Evolutionary conservation across 2,888 invertebrate species (phyloP), one percentile per base, ranked within the genome.

Genomic region (Drosophila paranaensis): DNA sequence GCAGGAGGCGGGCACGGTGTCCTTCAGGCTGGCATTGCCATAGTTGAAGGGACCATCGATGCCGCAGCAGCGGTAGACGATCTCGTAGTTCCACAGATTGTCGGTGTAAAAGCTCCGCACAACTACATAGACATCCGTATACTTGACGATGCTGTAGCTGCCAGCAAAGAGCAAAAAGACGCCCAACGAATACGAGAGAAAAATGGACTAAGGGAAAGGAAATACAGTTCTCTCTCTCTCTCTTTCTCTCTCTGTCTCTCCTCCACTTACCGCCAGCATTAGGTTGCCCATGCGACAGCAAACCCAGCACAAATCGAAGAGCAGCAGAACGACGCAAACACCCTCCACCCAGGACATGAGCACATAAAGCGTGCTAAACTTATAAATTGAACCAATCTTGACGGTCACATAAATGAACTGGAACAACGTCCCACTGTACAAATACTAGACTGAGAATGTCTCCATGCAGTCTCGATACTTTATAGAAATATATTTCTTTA

Each of bases 41-140:
- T 81, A 81, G 13, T 80, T 69, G 6, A 6, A 0, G 0, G 77
- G 80, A 0, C 80, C 80, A 42, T 67, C 35, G n/a, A 77, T 71
- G 56, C 80, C 80, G 11, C 80, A 81, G 25, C 80, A 81, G 0
- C 43, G 13, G 25, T 53, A 60, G 0, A 27, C 27, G 14, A 3
- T 20, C 67, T 79, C 79, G 53, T 79, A 75, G 16, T 42, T 10
- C 39, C 54, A 50, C 48, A 79, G 37, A 11, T 27, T 54, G 5
- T 71, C 16, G 16, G 57, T 67, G 3, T 56, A 10, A 10, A 39
- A 79, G 6, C 80, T 62, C 0, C 80, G 71, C 27, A 75, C 66
- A 0, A 77, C 77, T n/a, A 67, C 50, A 46, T 75, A 77, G 2
- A 64, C 51, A 46, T 77, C 77, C 8, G 76, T 67, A 11, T 71